These are phyloP conservation scores for Limenitis camilla DNA, from an alignment of 2,888 invertebrate genomes.

Conservation along the genomic window DNA sequence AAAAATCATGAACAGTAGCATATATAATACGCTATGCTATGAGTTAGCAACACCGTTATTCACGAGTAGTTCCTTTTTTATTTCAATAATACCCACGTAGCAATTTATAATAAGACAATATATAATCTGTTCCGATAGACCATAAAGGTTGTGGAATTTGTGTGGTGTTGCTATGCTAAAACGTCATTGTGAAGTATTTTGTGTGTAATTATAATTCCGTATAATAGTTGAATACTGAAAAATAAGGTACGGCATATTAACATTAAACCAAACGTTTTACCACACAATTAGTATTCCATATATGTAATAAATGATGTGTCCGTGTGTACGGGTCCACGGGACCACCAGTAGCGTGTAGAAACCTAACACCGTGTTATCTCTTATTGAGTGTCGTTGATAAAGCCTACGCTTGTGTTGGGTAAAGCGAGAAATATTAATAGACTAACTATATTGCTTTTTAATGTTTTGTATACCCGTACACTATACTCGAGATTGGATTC, in stretches of 20 bases:
- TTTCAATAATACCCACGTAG: too few relatives aligned
- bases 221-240: background rate
- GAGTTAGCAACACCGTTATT: too few relatives aligned
- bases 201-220: too few relatives aligned
- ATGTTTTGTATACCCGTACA: conserved; percentile 2
- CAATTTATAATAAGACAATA: too few relatives aligned
- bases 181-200: too few relatives aligned
- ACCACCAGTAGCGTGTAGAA: conserved; percentile 23
- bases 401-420: conserved; percentile 21
- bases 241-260: background rate
- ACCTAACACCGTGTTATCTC: conserved; percentile 20
- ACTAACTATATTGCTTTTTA: conserved; percentile 5
- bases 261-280: too few relatives aligned
- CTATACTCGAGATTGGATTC: background rate
- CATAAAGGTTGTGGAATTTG: too few relatives aligned
- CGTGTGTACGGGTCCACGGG: conserved; percentile 4
- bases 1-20: too few relatives aligned
- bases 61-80: too few relatives aligned
- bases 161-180: too few relatives aligned
- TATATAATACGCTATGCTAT: too few relatives aligned
- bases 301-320: conserved; percentile 12
- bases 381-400: conserved; percentile 26
- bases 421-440: conserved; percentile 16
- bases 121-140: too few relatives aligned
- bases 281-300: conserved; percentile 4